Evolutionary conservation across 2,888 invertebrate genomes (phyloP), one percentile per base, ranked within the genome.

Genomic region (Pandemis corylana): DNA sequence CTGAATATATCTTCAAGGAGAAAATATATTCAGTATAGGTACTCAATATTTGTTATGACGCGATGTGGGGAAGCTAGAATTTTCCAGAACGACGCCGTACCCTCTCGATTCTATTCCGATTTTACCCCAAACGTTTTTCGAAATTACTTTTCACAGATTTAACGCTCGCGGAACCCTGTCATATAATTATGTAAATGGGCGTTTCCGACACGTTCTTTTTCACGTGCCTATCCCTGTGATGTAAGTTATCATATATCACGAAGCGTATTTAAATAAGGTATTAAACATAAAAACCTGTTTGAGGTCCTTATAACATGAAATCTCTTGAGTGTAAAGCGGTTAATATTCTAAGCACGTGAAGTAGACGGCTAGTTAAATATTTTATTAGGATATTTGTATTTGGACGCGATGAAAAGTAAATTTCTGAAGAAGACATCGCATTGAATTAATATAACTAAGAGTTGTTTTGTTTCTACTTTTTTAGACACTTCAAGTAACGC

Each of bases 321-420:
- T 51, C 49, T 69, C 5, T 64, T 46, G 15, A 69, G 62, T 20
- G 20, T 62, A n/a, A 13, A 15, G 15, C 9, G 20, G 28, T 53
- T 10, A 42, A 15, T 44, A 66, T 67, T 67, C 41, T 6, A 66
- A 41, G 66, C 41, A 66, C 44, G n/a, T 56, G 6, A 56, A 56
- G 70, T 28, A 15, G 49, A 59, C 36, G 20, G 42, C 53, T n/a
- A 20, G 41, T 12, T 36, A 56, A 72, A 72, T 64, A 68, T 72
- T 72, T 56, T 44, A 15, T 15, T 56, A 64, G 13, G 10, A 12
- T 65, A 59, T 20, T 56, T 56, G 56, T 20, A 56, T 63, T 53
- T 64, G 13, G 46, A 64, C 20, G 46, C 13, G 20, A 20, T 64
- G 46, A 44, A 63, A 63, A 64, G 12, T 15, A 44, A 46, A 20